Percentiles rank a stretch among this genome's conserved stretches.
These are phyloP conservation scores for Turritopsis dohrnii DNA, from an alignment of 30 jellyfish, hydroid and myxozoan species.

Conservation along the genomic window DNA sequence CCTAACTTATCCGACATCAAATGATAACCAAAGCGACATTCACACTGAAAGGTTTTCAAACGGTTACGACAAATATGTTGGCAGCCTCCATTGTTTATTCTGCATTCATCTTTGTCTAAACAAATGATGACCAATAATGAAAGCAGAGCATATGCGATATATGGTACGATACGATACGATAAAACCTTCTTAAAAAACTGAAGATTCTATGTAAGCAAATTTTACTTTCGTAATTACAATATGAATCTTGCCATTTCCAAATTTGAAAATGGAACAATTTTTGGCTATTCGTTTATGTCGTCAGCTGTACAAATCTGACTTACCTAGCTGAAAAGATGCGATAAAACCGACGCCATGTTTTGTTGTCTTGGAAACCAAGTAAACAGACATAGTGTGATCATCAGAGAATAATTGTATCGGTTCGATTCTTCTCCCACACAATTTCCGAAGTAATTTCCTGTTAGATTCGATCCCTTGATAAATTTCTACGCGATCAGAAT, in stretches of 20 bases:
- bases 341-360: background rate
- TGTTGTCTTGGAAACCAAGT: background rate
- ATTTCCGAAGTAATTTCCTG: background rate
- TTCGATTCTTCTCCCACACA: background rate
- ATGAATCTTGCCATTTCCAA: too few relatives aligned
- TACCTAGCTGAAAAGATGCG: constrained; percentile 4
- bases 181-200: background rate
- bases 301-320: background rate
- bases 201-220: too few relatives aligned
- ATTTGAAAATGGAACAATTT: too few relatives aligned
- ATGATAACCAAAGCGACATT: constrained; percentile 36
- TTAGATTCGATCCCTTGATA: background rate
- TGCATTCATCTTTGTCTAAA: constrained; percentile 52
- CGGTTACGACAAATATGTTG: constrained; percentile 42
- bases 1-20: constrained; percentile 31
- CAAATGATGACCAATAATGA: too few relatives aligned
- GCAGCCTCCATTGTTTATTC: constrained; percentile 16
- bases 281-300: too few relatives aligned
- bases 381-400: background rate
- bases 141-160: background rate
- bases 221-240: too few relatives aligned
- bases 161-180: background rate
- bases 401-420: background rate
- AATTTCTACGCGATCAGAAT: constrained; percentile 1
- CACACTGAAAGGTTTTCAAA: constrained; percentile 40